Evolutionary conservation across 2,888 invertebrate genomes (phyloP).

Genomic region (Melitaea athalia): DNA sequence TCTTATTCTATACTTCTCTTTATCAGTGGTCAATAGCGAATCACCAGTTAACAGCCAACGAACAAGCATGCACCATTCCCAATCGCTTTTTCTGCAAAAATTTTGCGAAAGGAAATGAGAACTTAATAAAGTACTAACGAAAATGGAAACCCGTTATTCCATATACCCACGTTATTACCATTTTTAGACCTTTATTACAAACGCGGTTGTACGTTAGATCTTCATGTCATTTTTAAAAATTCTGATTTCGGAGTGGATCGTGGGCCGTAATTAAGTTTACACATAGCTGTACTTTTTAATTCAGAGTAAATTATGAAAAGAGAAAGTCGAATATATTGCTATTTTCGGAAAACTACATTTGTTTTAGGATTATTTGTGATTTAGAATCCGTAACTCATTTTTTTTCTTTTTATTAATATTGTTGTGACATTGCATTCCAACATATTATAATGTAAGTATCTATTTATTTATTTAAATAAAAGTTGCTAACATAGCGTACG

Average conservation of each 20-base stretch:
- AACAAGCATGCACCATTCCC: background rate
- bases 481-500: no score
- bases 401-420: no score
- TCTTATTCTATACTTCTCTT: no score
- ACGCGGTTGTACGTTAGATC: background rate
- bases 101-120: background rate
- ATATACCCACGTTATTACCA: background rate
- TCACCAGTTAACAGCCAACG: no score
- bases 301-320: background rate
- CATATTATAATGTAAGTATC: no score
- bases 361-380: no score
- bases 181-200: background rate
- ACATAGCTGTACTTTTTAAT: background rate
- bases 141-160: background rate
- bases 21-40: no score
- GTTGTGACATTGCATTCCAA: no score
- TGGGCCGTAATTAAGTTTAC: constrained; percentile 6
- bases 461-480: no score
- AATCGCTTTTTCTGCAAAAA: background rate
- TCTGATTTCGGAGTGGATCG: background rate
- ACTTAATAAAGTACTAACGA: background rate
- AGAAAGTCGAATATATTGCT: background rate
- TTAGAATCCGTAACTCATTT: no score
- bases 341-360: background rate
- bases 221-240: background rate